These are phyloP conservation scores for Cephonodes hylas DNA, from an alignment of 2,888 invertebrate genomes.

Conservation along the genomic window DNA sequence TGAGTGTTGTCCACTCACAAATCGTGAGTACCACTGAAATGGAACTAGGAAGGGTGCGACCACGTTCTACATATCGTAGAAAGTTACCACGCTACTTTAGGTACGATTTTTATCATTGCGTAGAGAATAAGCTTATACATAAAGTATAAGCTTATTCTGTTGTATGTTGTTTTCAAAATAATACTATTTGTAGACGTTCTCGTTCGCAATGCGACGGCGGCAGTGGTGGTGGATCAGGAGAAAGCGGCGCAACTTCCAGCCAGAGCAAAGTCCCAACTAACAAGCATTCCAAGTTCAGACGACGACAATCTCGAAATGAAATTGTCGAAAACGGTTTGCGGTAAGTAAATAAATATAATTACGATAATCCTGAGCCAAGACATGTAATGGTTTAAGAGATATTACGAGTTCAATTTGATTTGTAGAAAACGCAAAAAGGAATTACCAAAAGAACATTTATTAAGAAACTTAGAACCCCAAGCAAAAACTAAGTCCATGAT, in stretches of 20 bases:
- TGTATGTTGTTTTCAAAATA: too few relatives aligned
- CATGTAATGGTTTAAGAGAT: neutral
- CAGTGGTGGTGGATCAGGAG: constrained; percentile 69
- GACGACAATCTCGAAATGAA: constrained; percentile 64
- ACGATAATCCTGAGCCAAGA: neutral
- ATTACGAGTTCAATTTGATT: constrained; percentile 19
- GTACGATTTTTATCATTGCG: constrained; percentile 34
- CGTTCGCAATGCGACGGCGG: constrained; percentile 70
- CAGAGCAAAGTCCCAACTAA: constrained; percentile 62
- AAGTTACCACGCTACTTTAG: constrained; percentile 71
- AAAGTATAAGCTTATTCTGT: too few relatives aligned
- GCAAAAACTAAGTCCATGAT: constrained; percentile 51
- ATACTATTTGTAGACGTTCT: constrained; percentile 42
- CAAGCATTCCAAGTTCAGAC: constrained; percentile 63
- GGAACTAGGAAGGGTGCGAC: constrained; percentile 70
- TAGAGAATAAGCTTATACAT: too few relatives aligned
- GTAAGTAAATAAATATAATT: constrained; percentile 32
- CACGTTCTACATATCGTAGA: constrained; percentile 58
- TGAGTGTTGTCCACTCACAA: constrained; percentile 74
- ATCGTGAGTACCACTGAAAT: constrained; percentile 77
- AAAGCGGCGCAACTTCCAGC: constrained; percentile 72
- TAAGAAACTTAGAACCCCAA: constrained; percentile 53
- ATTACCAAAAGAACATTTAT: constrained; percentile 55
- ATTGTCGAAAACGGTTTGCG: constrained; percentile 59
- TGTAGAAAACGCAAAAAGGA: constrained; percentile 73